These are phyloP conservation scores for Strigamia transsilvanica DNA, from an alignment of 2,888 invertebrate species.

Conservation along the genomic window DNA sequence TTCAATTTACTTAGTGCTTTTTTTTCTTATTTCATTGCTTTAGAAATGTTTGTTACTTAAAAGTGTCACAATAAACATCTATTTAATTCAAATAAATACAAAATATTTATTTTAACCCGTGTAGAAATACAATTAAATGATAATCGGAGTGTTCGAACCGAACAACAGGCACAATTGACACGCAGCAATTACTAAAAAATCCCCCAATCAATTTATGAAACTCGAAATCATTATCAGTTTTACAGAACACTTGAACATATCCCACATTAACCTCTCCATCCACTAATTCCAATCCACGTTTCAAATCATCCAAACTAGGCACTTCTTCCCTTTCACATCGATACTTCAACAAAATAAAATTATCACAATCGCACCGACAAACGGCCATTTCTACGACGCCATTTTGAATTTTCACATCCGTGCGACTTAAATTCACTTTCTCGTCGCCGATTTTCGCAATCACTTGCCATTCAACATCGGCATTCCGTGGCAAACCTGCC, in stretches of 20 bases:
- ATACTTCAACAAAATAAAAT: neutral
- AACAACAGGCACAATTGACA: slow-evolving; percentile 17
- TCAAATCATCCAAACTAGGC: neutral
- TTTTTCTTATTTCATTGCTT: neutral
- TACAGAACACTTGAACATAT: slow-evolving; percentile 3
- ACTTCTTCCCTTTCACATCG: neutral
- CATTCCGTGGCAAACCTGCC: slow-evolving; percentile 78
- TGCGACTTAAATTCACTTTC: neutral
- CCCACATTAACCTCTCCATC: neutral
- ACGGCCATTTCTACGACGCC: neutral
- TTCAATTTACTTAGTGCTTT: slow-evolving; percentile 10
- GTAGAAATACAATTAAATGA: neutral
- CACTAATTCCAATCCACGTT: neutral
- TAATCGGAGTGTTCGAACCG: neutral
- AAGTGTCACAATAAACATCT: slow-evolving; percentile 17
- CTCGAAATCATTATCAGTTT: neutral
- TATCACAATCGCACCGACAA: neutral
- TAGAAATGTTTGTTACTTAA: slow-evolving; percentile 32
- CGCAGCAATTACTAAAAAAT: neutral
- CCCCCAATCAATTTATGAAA: neutral
- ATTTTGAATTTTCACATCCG: neutral
- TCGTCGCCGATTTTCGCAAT: slow-evolving; percentile 70
- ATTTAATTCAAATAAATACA: slow-evolving; percentile 2
- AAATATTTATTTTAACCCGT: neutral
- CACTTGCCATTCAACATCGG: slow-evolving; percentile 91